Evolutionary conservation across 2,113 vertebrate genomes (phyloP), one percentile per base, ranked within the genome.

Genomic region (Dipodomys spectabilis): DNA sequence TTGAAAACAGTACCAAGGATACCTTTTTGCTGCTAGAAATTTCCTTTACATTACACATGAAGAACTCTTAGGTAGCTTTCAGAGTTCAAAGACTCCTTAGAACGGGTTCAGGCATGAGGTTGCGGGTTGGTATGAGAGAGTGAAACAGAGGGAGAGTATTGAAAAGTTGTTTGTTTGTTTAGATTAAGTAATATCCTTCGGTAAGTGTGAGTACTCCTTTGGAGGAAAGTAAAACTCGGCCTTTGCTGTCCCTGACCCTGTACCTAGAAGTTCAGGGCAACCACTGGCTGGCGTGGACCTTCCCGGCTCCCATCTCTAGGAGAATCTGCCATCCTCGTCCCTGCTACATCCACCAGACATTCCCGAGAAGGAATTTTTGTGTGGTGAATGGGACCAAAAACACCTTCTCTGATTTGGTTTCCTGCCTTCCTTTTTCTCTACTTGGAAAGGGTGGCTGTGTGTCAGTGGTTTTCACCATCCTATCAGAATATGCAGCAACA

Each of bases 381-480:
- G 13, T 8, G 16, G 4, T 39, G 60, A 69, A 20, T 13, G 23
- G 71, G 10, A 60, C 19, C 84, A 67, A 12, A 9, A 5, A 4
- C 13, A 30, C 28, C 32, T 78, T 45, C 45, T 1, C 5, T 28
- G 72, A 77, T 23, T 77, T 53, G 30, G 45, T 23, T 62, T 72
- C 85, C 32, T 92, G 30, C 78, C 65, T 86, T 88, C 83, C 77
- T 28, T 79, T 92, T 90, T 32, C 57, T 88, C 94, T 57, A 65
- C 39, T 95, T 94, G 93, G 95, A 93, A 91, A 84, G 2, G 2
- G 72, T 15, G 18, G 35, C 15, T 53, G 73, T 75, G 73, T 44
- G 73, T 75, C 77, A 90, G 45, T 60, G 62, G 67, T 60, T 92
- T 94, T 78, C 96, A 74, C n/a, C 74, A 93, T 39, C 85, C 68